Conservation (phyloP, 2,113 vertebrate species). For the Nycticryphes semicollaris region DNA sequence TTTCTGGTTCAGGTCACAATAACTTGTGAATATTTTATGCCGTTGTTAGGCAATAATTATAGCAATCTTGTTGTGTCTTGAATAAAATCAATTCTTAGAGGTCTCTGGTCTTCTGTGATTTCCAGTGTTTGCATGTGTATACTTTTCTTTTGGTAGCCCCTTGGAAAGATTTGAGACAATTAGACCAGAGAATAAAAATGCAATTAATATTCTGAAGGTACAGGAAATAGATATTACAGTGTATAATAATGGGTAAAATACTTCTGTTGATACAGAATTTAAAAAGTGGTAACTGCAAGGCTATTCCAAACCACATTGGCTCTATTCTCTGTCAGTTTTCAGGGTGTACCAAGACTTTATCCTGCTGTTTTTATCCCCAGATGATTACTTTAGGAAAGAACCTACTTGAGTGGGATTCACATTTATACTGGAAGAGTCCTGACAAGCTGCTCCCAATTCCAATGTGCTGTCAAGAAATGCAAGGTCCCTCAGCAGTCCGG, state of each 20-base stretch:
- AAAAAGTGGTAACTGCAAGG: neutral
- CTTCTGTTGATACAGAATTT: neutral
- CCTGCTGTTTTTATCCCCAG: neutral
- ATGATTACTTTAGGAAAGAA: neutral
- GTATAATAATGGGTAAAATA: neutral
- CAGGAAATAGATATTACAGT: neutral
- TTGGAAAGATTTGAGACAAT: neutral
- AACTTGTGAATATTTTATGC: neutral
- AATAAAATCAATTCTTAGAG: neutral
- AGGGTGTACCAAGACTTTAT: neutral
- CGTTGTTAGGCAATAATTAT: neutral
- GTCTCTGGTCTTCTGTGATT: neutral
- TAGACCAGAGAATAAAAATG: neutral
- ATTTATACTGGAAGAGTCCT: neutral
- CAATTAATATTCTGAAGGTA: neutral
- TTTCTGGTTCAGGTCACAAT: neutral
- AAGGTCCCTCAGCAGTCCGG: neutral
- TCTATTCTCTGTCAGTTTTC: neutral
- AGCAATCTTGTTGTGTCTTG: neutral
- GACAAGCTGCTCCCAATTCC: neutral
- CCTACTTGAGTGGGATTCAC: neutral
- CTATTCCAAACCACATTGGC: neutral
- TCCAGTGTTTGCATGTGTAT: neutral
- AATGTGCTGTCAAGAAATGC: accelerated
- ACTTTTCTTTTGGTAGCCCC: neutral